Base-by-base conservation (phyloP, 1,140 invertebrate species). In the Zaprionus davidi region DNA sequence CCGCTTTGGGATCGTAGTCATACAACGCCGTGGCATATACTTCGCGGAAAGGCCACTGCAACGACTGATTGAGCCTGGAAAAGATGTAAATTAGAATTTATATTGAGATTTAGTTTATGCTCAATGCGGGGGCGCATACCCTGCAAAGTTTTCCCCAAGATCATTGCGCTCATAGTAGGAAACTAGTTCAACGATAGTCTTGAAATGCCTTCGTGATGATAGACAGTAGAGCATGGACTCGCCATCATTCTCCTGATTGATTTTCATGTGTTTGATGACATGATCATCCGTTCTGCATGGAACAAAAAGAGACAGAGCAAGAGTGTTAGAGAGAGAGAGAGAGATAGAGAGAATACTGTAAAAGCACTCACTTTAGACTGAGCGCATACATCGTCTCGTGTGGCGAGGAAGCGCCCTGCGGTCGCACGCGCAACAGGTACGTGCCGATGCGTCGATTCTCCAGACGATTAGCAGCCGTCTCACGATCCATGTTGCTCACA, bases 141-240 rank as follows among this genome's bases (percentile, higher is more conserved):
- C 95, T n/a, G 96, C 96, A 93, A 99, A 99, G 93, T 98, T 98
- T 93, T 99, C 97, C 2, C 95, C 95, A 57, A 99, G 93, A 90
- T 97, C 97, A 68, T 96, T 96, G 57, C 96, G 95, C 92, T 98
- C 96, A 92, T 99, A 99, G 93, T 97, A 98, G 49, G 96, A 95
- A 55, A 99, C 96, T 26, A 99, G 94, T 92, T 98, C 97, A 81
- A 97, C 96, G 63, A 98, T 95, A 84, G 96, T 97, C 85, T 96
- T 96, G 91, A 99, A 99, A 92, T 96, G 98, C 58, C 97, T 95
- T n/a, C 97, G 96, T 90, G 98, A 96, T 15, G 97, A 98, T 20
- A 99, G 93, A 93, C 95, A 99, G 93, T 96, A 98, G 58, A 95
- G 95, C 49, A 95, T 93, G 71, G 94, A 92, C 12, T 94, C 92